Base-by-base conservation (phyloP, 2,888 invertebrate species). In the Amiota communis region DNA sequence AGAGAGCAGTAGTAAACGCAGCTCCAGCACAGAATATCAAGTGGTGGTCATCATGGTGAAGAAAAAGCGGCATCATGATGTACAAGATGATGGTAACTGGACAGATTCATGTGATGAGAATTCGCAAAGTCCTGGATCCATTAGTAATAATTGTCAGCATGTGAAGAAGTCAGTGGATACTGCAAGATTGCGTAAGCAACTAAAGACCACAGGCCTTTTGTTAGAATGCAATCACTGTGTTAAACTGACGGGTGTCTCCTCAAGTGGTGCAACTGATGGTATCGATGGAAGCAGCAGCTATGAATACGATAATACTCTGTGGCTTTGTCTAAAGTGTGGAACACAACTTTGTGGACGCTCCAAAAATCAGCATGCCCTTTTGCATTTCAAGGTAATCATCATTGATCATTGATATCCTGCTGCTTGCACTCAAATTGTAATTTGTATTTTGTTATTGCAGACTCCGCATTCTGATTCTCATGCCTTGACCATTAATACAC, bases 271-370 rank as follows among this genome's bases (percentile, higher is more conserved):
- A 67, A 87, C 88, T 59, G 79, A 83, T 73, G 36, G 3, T 36
- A 36, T 2, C 36, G 79, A 83, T 73, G 36, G 3, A 6, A 36
- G 36, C 36, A 79, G 83, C 51, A 85, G 86, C 15, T 89, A 88
- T 71, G 91, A 91, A 78, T 89, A 89, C 67, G 92, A 92, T 79
- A 86, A 88, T 68, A 91, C 90, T 0, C 88, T 95, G 75, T 96
- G 95, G 95, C 91, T 97, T 90, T 97, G 97, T 86, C 90, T 97
- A 75, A 93, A 93, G 78, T 97, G 97, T 88, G 96, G 95, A 2
- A 90, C 93, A 61, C 94, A 94, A 85, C 92, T 93, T 23, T 97
- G 97, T 88, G 95, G 95, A 2, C 91, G 93, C 69, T 90, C 91
- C 8, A 91, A 92, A 70, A 92, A 93, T 83, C 91, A 93, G 80